Conservation (phyloP, 2,113 vertebrate genomes). For the Hydropotes inermis region DNA sequence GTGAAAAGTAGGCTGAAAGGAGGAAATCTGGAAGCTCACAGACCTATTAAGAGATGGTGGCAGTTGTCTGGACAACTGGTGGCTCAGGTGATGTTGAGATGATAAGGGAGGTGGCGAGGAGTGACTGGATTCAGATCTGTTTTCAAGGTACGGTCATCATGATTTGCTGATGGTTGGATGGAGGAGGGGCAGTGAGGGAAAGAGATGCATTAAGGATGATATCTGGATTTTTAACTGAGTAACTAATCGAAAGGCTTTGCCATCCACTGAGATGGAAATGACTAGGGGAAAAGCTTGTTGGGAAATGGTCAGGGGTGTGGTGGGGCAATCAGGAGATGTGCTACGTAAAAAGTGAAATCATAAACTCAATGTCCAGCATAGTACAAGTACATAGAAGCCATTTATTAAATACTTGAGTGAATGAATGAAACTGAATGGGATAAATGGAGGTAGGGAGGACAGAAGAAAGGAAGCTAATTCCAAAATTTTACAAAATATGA, state of each 20-base stretch:
- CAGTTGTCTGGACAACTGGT: not conserved
- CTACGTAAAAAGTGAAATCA: not conserved
- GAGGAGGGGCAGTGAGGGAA: not conserved
- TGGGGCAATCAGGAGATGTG: not conserved
- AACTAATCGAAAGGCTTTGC: not conserved
- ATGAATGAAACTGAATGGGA: not conserved
- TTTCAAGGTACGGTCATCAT: not conserved
- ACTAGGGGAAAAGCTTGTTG: not conserved
- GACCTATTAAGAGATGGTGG: not conserved
- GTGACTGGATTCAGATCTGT: not conserved
- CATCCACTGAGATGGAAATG: not conserved
- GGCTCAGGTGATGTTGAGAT: not conserved
- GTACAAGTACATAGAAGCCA: not conserved
- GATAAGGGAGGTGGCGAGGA: not conserved
- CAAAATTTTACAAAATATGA: not conserved
- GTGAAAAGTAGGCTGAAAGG: not conserved
- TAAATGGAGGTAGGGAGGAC: not conserved
- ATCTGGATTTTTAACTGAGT: not conserved
- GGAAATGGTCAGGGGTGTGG: no score
- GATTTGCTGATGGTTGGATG: not conserved
- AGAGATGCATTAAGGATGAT: not conserved
- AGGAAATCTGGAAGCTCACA: not conserved
- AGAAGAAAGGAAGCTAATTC: not conserved
- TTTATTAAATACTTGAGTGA: not conserved
- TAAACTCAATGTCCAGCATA: not conserved